Conservation (phyloP, 2,113 vertebrate species). For the Planiliza haematocheilus region DNA sequence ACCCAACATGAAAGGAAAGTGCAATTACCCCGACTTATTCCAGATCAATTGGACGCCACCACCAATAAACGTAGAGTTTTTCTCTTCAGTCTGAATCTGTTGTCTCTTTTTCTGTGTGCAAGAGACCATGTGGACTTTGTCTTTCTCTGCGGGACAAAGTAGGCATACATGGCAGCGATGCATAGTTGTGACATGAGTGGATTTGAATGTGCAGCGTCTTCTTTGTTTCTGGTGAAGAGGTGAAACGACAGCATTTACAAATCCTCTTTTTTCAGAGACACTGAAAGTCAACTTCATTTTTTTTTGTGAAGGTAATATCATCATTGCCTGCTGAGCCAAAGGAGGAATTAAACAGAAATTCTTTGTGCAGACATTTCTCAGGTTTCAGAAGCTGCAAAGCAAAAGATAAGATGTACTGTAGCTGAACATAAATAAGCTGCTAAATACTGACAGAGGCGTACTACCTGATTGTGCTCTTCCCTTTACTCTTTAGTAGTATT, state of each 20-base stretch:
- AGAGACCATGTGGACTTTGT: neutral
- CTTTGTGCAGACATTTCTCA: too few relatives aligned
- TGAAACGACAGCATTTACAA: neutral
- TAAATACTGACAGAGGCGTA: too few relatives aligned
- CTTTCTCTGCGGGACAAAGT: constrained; percentile 19
- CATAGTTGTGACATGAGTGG: neutral
- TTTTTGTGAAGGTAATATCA: too few relatives aligned
- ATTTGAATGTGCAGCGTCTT: neutral
- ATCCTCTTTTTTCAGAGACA: neutral
- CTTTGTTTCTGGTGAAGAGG: neutral
- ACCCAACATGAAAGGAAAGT: constrained; percentile 71
- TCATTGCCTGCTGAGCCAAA: too few relatives aligned
- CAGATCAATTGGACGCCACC: constrained; percentile 63
- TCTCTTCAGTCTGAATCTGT: constrained; percentile 10
- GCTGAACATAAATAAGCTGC: too few relatives aligned
- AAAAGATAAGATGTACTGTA: too few relatives aligned
- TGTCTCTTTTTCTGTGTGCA: neutral
- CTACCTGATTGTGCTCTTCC: too few relatives aligned
- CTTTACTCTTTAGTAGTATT: too few relatives aligned
- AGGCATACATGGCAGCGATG: neutral
- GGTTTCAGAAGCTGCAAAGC: too few relatives aligned
- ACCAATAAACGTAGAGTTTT: constrained; percentile 39
- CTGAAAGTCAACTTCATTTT: neutral
- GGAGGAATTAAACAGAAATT: too few relatives aligned
- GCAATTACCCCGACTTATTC: constrained; percentile 64